phyloP scores from a whole-genome alignment of 2,888 invertebrate species.

The Caenorhabditis macrosperma region DNA sequence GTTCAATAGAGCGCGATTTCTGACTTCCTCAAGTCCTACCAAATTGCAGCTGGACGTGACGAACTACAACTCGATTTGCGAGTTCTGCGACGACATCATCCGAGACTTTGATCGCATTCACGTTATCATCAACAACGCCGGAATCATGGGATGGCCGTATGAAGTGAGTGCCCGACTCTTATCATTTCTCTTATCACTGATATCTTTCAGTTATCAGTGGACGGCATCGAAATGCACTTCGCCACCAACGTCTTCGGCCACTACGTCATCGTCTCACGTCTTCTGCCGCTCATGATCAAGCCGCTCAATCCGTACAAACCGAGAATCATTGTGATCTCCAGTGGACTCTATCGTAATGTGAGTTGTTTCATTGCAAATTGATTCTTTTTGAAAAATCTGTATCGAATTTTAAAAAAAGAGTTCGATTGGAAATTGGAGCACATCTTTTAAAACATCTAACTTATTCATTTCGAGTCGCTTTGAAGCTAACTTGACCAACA shows the following conservation, averaged over 20 bases:
- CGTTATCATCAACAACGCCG: slow-evolving; percentile 89
- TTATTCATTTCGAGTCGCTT: too few relatives aligned
- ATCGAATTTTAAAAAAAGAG: too few relatives aligned
- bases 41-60: slow-evolving; percentile 70
- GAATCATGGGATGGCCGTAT: slow-evolving; percentile 84
- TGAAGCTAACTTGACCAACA: too few relatives aligned
- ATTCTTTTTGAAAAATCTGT: too few relatives aligned
- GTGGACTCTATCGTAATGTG: slow-evolving; percentile 78
- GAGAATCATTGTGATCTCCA: slow-evolving; percentile 81
- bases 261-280: slow-evolving; percentile 85
- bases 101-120: slow-evolving; percentile 82
- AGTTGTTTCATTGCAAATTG: background rate
- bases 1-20: too few relatives aligned
- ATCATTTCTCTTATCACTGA: background rate
- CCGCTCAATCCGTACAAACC: slow-evolving; percentile 81
- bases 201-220: slow-evolving; percentile 83
- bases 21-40: too few relatives aligned
- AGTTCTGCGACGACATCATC: slow-evolving; percentile 59
- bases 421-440: too few relatives aligned
- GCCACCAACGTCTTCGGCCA: slow-evolving; percentile 91
- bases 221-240: slow-evolving; percentile 89
- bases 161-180: slow-evolving; percentile 59
- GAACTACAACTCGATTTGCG: slow-evolving; percentile 61
- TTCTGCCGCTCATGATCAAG: slow-evolving; percentile 84
- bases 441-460: too few relatives aligned